Evolutionary conservation across 2,113 vertebrate species (phyloP), one percentile per base, ranked within the genome.

Genomic region (Numida meleagris): DNA sequence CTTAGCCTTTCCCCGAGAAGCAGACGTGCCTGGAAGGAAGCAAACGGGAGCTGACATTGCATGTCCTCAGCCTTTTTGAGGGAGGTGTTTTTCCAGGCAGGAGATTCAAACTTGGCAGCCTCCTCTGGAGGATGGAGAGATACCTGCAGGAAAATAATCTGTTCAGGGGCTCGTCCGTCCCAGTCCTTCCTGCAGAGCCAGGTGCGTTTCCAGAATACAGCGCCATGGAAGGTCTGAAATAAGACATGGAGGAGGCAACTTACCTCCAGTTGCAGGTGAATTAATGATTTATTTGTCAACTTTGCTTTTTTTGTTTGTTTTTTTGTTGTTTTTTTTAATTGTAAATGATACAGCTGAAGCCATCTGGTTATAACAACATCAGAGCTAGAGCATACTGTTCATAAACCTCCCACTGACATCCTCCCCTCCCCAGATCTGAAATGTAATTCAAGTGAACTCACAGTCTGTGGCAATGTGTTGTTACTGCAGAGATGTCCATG

Each of bases 361-460:
- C 98, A 97, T 98, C 97, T 98, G 97, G 94, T 96, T 94, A 29
- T 90, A 92, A 91, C 96, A 95, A 94, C 94, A 94, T 97, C 96
- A 96, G 97, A 97, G 96, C 91, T 88, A 65, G 96, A 93, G 96
- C 97, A 91, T 93, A 90, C 94, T 97, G 97, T 96, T 97, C 89
- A 89, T 96, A 97, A 97, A 91, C 96, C 97, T 98, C 97, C 97
- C 95, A 91, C 96, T 81, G 96, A 84, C 94, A 53, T 62, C 87
- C 80, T 93, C 93, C 96, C 94, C 93, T 96, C 96, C 95, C 94
- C 88, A 92, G 83, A 91, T 95, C 97, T 93, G 96, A 97, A 78
- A 92, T 94, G 94, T 93, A 96, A 96, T 96, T 97, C 96, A 89
- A 96, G 96, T 95, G 90, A 94, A 92, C 94, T 92, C 94, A 29